Evolutionary conservation across 2,888 invertebrate genomes (phyloP), one percentile per base, ranked within the genome.

Genomic region (Eurois occulta): DNA sequence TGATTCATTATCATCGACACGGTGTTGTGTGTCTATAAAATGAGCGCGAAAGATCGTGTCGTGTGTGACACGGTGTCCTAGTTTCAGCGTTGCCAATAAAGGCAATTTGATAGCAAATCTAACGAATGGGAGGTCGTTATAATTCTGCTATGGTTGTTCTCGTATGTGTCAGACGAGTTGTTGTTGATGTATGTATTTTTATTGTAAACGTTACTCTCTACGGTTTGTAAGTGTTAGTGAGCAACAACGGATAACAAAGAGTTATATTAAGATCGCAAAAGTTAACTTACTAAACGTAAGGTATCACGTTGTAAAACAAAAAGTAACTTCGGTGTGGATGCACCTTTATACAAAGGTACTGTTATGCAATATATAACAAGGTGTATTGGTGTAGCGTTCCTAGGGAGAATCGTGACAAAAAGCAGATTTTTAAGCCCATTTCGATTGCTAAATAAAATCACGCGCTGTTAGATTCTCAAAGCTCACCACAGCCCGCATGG

Each of bases 31-130:
- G 62, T 67, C 67, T n/a, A 35, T 24, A 16, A n/a, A 43, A 6
- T 35, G 35, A 35, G 35, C 35, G 4, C 4, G 35, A 35, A 35
- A 35, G 35, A 35, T 4, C 18, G 48, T 41, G 69, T 69, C 66
- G n/a, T 64, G 32, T 48, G 62, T 77, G 62, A 8, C 13, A 48
- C 72, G 28, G 58, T 77, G 69, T 66, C 48, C 55, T 48, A 55
- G 67, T 81, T 81, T 78, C 13, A 70, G 2, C 21, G 69, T 55
- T n/a, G 32, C 18, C 66, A 78, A 78, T 81, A 78, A 67, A 81
- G 24, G 60, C 55, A 73, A 71, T 78, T 81, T 68, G 55, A 73
- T 73, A 73, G 62, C 21, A 68, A 73, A 71, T 68, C 41, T 24
- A 71, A 71, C 62, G 21, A 55, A 77, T 62, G 66, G 65, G 11